Evolutionary conservation across 2,113 vertebrate genomes (phyloP), one percentile per base, ranked within the genome.

Genomic region (Rutilus rutilus): DNA sequence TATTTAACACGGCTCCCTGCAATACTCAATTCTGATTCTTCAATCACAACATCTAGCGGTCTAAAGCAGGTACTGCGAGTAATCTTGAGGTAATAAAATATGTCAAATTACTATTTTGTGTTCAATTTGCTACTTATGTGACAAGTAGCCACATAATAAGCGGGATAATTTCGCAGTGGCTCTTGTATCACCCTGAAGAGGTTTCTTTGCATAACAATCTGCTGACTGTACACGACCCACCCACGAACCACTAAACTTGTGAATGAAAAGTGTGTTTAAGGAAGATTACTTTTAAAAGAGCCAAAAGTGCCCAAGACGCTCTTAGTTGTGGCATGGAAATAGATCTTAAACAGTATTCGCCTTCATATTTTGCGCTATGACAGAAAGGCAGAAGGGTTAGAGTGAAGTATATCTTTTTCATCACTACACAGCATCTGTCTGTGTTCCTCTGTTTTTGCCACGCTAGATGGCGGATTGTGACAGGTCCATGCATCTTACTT

Each of bases 401-500:
- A 33, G 27, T 8, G 17, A 67, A 82, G 80, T 69, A 69, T 36
- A 69, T 69, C 6, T 36, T 82, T 52, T 54, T 82, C 80, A 14
- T 52, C 62, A 33, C 45, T n/a, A 17, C 42, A 6, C 62, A 33
- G 45, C 80, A 69, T 82, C 45, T 82, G 79, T 36, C 62, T 69
- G 62, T 50, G 62, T 23, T 69, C 64, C 21, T 79, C 77, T 69
- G 19, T 47, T 81, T 80, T 81, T 64, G 78, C 39, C 9, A 0
- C 4, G 10, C 62, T 82, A 82, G 80, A 69, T 10, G 50, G 82
- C 67, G 59, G 67, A 42, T 83, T 23, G 23, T 74, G 82, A 83
- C 67, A 73, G 65, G 82, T 59, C 47, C 82, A 83, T 83, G 82
- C 5, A 1, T 83, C 82, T 83, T 59, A 73, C 50, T 83, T 83